Percentiles rank a stretch among this genome's conserved stretches.
phyloP scores from a whole-genome alignment of 64 coral and sea anemone species.

The Porites lutea region DNA sequence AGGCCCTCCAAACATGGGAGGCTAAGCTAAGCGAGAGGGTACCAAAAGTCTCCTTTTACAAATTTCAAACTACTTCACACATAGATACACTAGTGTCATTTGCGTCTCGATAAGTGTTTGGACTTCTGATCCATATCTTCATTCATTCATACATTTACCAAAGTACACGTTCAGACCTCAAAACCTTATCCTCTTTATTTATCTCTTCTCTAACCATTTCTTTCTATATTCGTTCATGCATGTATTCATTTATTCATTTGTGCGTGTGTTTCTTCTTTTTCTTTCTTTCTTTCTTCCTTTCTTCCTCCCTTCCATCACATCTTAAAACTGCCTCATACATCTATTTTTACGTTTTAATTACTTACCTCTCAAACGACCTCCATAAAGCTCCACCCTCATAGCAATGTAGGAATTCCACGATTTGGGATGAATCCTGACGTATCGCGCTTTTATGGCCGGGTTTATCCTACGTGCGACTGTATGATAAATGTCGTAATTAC shows the following conservation, averaged over 20 bases:
- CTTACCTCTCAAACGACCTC: slow-evolving; percentile 39
- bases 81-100: no score
- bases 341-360: no score
- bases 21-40: no score
- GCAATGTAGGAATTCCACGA: slow-evolving; percentile 73
- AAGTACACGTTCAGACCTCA: background rate
- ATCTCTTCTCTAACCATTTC: background rate
- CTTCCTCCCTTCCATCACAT: background rate
- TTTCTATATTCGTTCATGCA: background rate
- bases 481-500: slow-evolving; percentile 82
- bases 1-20: no score
- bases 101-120: no score
- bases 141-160: background rate
- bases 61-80: no score
- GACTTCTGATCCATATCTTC: background rate
- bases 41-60: no score
- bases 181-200: background rate
- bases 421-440: slow-evolving; percentile 79
- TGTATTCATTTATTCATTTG: background rate
- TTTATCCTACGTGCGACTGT: slow-evolving; percentile 59
- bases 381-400: slow-evolving; percentile 86
- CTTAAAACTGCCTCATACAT: no score
- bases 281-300: no score
- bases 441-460: slow-evolving; percentile 73
- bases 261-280: no score